Conservation (phyloP, 1,140 invertebrate genomes). For the Argopecten irradians region DNA sequence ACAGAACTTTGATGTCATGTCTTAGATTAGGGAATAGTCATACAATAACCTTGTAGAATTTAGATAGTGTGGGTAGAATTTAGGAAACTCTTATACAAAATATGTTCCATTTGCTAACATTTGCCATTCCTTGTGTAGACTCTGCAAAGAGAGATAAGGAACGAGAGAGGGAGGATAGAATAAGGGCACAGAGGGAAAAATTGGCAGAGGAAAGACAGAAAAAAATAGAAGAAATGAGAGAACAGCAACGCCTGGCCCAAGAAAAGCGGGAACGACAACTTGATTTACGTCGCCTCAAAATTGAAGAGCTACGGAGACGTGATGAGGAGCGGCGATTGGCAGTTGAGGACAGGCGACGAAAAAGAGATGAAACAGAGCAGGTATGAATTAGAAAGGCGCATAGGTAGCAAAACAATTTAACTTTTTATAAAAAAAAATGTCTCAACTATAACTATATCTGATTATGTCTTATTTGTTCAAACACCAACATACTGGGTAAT, state of each 20-base stretch:
- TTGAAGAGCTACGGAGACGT: conserved; percentile 69
- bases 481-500: background rate
- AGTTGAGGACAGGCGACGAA: conserved; percentile 68
- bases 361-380: conserved; percentile 64
- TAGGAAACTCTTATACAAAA: background rate
- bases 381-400: conserved; percentile 49
- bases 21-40: background rate
- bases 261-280: conserved; percentile 71
- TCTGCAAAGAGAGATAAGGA: conserved; percentile 67
- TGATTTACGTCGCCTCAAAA: conserved; percentile 68
- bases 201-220: conserved; percentile 67
- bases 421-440: background rate
- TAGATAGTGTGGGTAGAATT: conserved; percentile 26
- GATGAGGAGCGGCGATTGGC: conserved; percentile 68
- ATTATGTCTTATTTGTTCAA: conserved; percentile 20
- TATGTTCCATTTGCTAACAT: conserved; percentile 9
- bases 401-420: background rate
- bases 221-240: conserved; percentile 71
- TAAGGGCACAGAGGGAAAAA: conserved; percentile 63
- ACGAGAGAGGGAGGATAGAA: conserved; percentile 69
- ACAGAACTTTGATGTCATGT: background rate
- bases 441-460: background rate
- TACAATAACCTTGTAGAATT: background rate
- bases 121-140: conserved; percentile 54
- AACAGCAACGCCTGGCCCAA: conserved; percentile 70